Percentiles rank a stretch among this genome's conserved stretches.
These are phyloP conservation scores for Phalacrocorax aristotelis DNA, from an alignment of 2,113 vertebrate genomes.

Conservation along the genomic window DNA sequence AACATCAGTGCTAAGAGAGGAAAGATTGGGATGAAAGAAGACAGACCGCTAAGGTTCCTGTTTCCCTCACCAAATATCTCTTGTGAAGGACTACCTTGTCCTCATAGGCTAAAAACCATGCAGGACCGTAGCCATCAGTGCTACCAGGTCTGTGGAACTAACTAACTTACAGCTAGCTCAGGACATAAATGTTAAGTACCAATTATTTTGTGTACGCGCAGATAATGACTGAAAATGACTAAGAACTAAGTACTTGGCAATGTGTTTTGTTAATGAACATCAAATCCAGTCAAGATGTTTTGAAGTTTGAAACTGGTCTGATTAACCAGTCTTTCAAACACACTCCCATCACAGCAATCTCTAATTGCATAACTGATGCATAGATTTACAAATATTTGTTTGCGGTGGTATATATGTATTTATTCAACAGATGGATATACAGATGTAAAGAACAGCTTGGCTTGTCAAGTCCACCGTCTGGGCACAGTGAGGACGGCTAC, in stretches of 20 bases:
- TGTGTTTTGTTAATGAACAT: not conserved
- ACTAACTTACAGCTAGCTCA: not conserved
- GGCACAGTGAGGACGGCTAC: rapidly evolving
- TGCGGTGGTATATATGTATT: not conserved
- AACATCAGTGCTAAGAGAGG: not conserved
- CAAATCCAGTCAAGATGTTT: not conserved
- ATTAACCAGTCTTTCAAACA: not conserved
- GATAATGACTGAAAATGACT: not conserved
- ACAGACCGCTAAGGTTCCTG: not conserved
- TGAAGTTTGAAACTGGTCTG: not conserved
- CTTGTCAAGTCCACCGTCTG: not conserved
- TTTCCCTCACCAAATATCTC: not conserved
- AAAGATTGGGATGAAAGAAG: not conserved
- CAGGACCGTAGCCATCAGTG: not conserved
- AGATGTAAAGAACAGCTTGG: not conserved
- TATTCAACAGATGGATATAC: not conserved
- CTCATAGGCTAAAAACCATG: not conserved
- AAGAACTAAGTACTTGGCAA: not conserved
- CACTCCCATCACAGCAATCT: not conserved
- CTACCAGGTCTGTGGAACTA: not conserved
- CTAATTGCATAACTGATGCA: not conserved
- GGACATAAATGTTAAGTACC: rapidly evolving
- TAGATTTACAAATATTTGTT: not conserved
- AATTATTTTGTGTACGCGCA: not conserved
- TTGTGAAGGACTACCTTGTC: not conserved